Percentiles rank a stretch among this genome's conserved stretches.
These are phyloP conservation scores for Gastracanthus pulcherrimus DNA, from an alignment of 2,888 invertebrate species.

Conservation along the genomic window DNA sequence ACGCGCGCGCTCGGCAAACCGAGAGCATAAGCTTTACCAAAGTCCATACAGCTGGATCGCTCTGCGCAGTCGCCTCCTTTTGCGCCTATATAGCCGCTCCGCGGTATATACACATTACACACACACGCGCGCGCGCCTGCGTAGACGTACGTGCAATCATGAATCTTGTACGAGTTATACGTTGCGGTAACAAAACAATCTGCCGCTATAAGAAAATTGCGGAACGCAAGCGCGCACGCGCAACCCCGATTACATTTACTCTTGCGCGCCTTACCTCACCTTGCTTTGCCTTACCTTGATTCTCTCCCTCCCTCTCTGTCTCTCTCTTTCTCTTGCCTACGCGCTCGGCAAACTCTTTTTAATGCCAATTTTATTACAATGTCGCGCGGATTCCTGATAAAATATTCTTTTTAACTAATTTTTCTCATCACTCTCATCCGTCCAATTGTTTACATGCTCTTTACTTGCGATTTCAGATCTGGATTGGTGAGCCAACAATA, in stretches of 20 bases:
- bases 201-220: conserved; percentile 60
- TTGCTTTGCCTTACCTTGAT: conserved; percentile 3
- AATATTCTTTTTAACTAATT: too few species aligned
- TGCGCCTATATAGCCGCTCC: neutral
- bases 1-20: conserved; percentile 22
- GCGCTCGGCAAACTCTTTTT: conserved; percentile 14
- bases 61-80: neutral
- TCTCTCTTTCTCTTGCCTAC: neutral
- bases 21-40: neutral
- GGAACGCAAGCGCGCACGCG: conserved; percentile 46
- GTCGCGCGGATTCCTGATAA: neutral
- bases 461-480: too few species aligned
- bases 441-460: too few species aligned
- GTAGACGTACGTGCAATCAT: conserved; percentile 54
- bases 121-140: neutral
- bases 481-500: too few species aligned
- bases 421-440: too few species aligned
- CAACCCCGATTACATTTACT: conserved; percentile 55
- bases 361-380: conserved; percentile 18
- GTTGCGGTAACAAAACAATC: conserved; percentile 59
- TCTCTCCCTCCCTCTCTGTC: neutral
- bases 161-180: conserved; percentile 58
- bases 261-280: conserved; percentile 17
- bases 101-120: neutral
- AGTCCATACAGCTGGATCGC: neutral